Percentiles rank a stretch among this genome's conserved stretches.
These are phyloP conservation scores for Microtus montanus DNA, from an alignment of 2,113 vertebrate genomes.

Conservation along the genomic window DNA sequence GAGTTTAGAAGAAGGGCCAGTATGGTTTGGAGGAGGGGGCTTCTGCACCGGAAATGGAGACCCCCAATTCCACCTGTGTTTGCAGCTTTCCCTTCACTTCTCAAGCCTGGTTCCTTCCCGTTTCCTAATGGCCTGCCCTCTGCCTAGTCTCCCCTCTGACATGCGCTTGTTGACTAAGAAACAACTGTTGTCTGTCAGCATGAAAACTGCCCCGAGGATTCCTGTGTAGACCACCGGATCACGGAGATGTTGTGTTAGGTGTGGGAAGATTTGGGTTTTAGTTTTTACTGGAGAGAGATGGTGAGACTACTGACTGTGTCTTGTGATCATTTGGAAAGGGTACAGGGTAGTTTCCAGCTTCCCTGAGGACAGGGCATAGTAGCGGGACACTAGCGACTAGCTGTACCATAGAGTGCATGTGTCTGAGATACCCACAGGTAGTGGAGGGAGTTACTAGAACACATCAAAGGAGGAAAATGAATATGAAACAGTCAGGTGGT, in stretches of 20 bases:
- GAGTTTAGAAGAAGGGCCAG: not conserved
- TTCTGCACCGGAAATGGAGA: no score
- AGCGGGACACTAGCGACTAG: not conserved
- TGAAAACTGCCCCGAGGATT: rapidly evolving
- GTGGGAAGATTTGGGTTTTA: not conserved
- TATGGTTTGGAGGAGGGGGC: not conserved
- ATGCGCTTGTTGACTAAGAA: not conserved
- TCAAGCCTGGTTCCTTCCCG: not conserved
- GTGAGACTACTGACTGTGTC: rapidly evolving
- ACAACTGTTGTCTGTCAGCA: not conserved
- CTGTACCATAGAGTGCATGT: not conserved
- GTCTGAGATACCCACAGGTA: not conserved
- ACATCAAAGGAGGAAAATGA: no score
- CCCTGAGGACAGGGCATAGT: not conserved
- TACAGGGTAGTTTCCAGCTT: not conserved
- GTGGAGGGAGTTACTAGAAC: not conserved
- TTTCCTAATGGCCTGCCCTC: not conserved
- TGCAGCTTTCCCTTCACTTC: not conserved
- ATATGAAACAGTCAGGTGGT: not conserved
- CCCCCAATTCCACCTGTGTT: not conserved
- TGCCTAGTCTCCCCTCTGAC: no score
- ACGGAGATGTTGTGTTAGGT: rapidly evolving
- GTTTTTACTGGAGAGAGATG: not conserved
- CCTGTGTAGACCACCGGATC: rapidly evolving
- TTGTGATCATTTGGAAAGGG: not conserved